Percentiles rank a stretch among this genome's conserved stretches.
Evolutionary conservation across 2,797 vertebrate genomes (phyloP).

Genomic region (Parauchenoglanis ngamensis): DNA sequence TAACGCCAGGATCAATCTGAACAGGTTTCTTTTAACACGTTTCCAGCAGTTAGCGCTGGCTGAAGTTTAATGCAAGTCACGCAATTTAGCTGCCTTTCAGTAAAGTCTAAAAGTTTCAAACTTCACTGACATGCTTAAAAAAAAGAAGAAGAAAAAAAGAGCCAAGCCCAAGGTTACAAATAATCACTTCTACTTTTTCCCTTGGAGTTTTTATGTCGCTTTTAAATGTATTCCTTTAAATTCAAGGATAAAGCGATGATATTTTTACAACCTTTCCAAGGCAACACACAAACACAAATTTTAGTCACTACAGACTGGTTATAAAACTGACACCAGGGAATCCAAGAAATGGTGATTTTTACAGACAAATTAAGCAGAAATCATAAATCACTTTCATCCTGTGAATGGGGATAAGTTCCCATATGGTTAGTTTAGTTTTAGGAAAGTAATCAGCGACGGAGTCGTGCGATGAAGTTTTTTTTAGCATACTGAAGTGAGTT

Average conservation of each 20-base stretch:
- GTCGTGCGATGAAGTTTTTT: not conserved
- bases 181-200: not conserved
- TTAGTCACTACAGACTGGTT: not conserved
- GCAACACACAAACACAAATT: not conserved
- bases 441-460: not conserved
- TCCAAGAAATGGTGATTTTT: not conserved
- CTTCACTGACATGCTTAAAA: not conserved
- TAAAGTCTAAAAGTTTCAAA: not conserved
- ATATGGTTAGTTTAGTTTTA: no score
- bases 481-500: not conserved
- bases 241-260: constrained; percentile 10
- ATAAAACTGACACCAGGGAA: not conserved
- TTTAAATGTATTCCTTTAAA: constrained; percentile 3
- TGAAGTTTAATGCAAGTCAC: not conserved
- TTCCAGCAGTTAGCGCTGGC: not conserved
- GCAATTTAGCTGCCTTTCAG: not conserved
- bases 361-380: not conserved
- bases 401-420: not conserved
- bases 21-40: not conserved
- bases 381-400: not conserved
- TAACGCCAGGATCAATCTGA: not conserved
- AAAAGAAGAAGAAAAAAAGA: not conserved
- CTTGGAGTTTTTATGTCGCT: not conserved
- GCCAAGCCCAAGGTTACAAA: not conserved
- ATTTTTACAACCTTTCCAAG: not conserved